Percentiles rank a stretch among this genome's conserved stretches.
These are phyloP conservation scores for Zaprionus tsacasi DNA, from an alignment of 1,140 invertebrate species.

Conservation along the genomic window DNA sequence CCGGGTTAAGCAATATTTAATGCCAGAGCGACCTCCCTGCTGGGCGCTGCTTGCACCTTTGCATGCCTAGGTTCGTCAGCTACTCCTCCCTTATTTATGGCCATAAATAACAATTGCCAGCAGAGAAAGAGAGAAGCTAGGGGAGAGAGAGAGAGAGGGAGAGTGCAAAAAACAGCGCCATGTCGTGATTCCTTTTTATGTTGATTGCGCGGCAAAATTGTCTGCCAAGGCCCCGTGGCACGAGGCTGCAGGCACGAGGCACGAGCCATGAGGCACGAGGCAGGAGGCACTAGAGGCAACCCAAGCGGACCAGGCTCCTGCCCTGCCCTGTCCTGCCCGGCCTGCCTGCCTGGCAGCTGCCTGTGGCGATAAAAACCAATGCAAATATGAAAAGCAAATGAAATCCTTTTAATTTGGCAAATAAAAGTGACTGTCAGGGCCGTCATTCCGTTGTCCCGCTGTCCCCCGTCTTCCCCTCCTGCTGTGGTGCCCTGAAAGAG, in stretches of 20 bases:
- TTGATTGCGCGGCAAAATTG: conserved; percentile 73
- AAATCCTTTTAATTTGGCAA: conserved; percentile 81
- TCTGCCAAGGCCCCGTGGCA: conserved; percentile 26
- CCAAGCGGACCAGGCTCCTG: neutral
- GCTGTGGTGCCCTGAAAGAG: neutral
- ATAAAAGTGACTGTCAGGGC: conserved; percentile 63
- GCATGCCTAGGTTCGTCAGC: conserved; percentile 9
- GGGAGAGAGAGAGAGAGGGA: neutral
- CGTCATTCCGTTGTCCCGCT: neutral
- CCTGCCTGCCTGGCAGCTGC: conserved; percentile 26
- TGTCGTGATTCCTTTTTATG: conserved; percentile 70
- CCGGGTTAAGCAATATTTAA: conserved; percentile 72
- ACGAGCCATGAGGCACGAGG: neutral
- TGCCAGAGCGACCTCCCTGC: conserved; percentile 46
- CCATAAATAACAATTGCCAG: conserved; percentile 76
- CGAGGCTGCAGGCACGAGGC: neutral
- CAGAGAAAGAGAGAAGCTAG: neutral
- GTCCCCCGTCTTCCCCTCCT: too few species aligned
- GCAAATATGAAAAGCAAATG: conserved; percentile 77
- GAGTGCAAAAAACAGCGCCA: conserved; percentile 53
- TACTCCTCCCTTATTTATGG: conserved; percentile 36
- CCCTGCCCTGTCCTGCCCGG: neutral
- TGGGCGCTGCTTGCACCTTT: conserved; percentile 11
- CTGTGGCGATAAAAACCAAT: conserved; percentile 68
- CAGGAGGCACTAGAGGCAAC: neutral